Evolutionary conservation across 2,113 vertebrate genomes (phyloP).

Genomic region (Rostratula benghalensis): DNA sequence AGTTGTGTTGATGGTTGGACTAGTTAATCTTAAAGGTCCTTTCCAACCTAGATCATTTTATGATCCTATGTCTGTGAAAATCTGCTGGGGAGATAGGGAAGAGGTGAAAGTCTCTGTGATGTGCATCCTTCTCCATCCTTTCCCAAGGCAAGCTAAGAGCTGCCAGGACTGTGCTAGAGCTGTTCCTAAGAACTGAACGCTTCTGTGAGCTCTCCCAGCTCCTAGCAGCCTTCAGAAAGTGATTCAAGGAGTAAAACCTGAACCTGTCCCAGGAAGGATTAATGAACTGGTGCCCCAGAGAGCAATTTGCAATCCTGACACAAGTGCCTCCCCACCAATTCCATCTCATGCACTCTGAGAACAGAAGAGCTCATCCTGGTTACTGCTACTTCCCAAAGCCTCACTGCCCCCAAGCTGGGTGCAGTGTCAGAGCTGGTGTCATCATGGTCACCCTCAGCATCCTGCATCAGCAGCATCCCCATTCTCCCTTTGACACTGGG

Average conservation of each 20-base stretch:
- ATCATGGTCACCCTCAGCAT: fast-evolving
- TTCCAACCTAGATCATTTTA: no score
- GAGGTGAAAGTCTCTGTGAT: background rate
- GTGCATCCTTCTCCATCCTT: background rate
- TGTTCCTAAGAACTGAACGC: fast-evolving
- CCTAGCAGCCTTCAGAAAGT: background rate
- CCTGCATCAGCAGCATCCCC: background rate
- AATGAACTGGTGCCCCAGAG: background rate
- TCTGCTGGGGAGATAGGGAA: background rate
- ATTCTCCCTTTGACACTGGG: background rate
- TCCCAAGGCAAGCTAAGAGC: background rate
- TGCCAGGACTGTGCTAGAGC: background rate
- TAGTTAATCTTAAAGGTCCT: no score
- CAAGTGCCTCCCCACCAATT: fast-evolving
- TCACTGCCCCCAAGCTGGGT: fast-evolving
- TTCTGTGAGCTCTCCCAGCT: background rate
- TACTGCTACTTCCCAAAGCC: background rate
- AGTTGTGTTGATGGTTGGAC: no score
- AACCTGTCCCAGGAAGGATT: background rate
- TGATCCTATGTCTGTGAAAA: background rate
- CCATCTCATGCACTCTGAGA: fast-evolving
- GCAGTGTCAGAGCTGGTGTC: fast-evolving
- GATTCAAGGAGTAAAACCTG: background rate
- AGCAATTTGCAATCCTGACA: background rate
- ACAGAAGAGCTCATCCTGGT: background rate